A percentile compares a stretch with the other conserved stretches of the same genome.
Conservation (phyloP, 2,113 vertebrate species). For the Ceuthmochares aereus region DNA sequence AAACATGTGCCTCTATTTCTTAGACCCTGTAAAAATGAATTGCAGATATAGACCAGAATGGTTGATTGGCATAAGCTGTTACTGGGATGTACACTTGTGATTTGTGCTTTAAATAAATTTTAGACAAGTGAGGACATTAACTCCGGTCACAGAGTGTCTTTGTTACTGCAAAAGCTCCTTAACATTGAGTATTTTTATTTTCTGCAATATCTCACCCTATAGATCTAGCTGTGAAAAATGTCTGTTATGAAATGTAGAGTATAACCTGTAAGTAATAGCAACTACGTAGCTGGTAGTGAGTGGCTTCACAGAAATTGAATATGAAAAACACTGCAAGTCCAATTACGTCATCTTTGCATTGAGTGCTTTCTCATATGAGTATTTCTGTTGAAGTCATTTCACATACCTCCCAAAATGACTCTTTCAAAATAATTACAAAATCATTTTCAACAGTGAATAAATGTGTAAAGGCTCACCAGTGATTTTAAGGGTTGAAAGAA, state of each 20-base stretch:
- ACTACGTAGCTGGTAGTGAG: background rate
- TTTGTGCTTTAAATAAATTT: slow-evolving; percentile 32
- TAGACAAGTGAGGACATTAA: background rate
- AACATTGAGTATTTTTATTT: background rate
- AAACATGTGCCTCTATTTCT: background rate
- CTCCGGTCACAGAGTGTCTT: background rate
- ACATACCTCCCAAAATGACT: slow-evolving; percentile 48
- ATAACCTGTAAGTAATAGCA: slow-evolving; percentile 15
- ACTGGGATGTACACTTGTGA: background rate
- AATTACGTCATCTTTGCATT: slow-evolving; percentile 43
- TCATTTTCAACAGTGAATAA: slow-evolving; percentile 62
- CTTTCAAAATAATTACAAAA: slow-evolving; percentile 68
- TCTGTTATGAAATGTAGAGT: background rate
- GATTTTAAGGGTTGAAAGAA: slow-evolving; percentile 52
- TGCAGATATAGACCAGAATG: background rate
- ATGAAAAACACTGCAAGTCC: background rate
- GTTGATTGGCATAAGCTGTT: background rate
- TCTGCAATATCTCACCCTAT: background rate
- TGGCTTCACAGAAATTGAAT: background rate
- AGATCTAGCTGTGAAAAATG: slow-evolving; percentile 12
- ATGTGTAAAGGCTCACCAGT: slow-evolving; percentile 52
- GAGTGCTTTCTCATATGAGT: slow-evolving; percentile 30
- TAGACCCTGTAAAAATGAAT: background rate
- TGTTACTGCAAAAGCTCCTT: background rate
- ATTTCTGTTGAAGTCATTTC: slow-evolving; percentile 53